Evolutionary conservation across 2,888 invertebrate species (phyloP), one percentile per base, ranked within the genome.

Genomic region (Labia minor): DNA sequence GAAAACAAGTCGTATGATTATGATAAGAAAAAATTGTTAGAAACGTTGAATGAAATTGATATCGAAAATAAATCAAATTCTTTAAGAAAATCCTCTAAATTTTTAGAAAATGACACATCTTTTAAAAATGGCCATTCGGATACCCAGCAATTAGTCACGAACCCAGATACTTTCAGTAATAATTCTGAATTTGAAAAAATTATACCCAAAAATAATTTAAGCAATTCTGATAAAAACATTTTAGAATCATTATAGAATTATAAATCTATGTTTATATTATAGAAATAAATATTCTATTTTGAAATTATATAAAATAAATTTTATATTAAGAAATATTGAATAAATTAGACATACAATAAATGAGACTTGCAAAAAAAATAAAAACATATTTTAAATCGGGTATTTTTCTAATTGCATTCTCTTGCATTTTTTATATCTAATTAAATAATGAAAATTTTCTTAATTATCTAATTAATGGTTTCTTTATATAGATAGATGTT

Each of bases 31-130:
- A 83, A 84, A 72, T 74, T 86, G 61, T 76, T 86, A 65, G 85
- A 84, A 14, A 83, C 84, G 1, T 78, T 86, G 68, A 83, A 83
- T 72, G 84, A 84, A 19, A 86, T 86, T 69, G 86, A 86, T 73
- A 26, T 21, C 1, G 67, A 69, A 10, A 37, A 37, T 21, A 33
- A 19, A 2, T 16, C 21, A 20, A 21, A n/a, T n/a, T 8, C 21
- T 16, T 20, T 37, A 4, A 21, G 11, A 1, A 61, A 20, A 8
- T n/a, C 21, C 4, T 62, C 66, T 4, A 62, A 62, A 20, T 37
- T 66, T 14, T 66, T 66, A 18, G 63, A 62, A 3, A 62, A 21
- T 21, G 16, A 63, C 1, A 20, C 62, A 4, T 14, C 14, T 49
- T 49, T 49, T 49, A 49, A 3, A 49, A 49, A 49, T 16, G 49